Evolutionary conservation across 2,113 vertebrate species (phyloP).

Genomic region (Neoarius graeffei): DNA sequence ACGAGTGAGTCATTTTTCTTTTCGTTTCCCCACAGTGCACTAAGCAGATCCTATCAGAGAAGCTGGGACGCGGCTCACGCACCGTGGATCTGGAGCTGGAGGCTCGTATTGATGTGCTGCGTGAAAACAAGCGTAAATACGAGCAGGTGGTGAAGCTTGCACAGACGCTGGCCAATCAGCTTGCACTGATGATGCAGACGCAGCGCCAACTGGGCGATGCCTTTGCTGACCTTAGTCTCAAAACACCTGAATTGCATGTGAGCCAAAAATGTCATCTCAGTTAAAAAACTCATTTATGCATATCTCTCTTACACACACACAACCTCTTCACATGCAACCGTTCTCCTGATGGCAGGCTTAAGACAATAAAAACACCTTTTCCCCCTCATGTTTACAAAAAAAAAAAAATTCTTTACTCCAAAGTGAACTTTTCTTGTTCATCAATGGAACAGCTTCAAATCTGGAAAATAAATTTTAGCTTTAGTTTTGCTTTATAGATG

Average conservation of each 20-base stretch:
- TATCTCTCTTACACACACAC: neutral
- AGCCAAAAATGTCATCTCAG: constrained; percentile 58
- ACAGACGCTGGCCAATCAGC: constrained; percentile 86
- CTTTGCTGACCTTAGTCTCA: constrained; percentile 96
- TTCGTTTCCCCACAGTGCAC: constrained; percentile 81
- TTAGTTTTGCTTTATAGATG: no score
- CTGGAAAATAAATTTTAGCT: neutral
- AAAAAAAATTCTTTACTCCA: neutral
- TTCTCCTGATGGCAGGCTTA: neutral
- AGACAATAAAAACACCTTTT: neutral
- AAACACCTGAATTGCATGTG: constrained; percentile 94
- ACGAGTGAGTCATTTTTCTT: neutral
- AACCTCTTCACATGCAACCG: neutral
- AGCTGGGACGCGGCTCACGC: constrained; percentile 93
- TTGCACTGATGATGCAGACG: constrained; percentile 92
- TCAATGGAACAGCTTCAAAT: neutral
- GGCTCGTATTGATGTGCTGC: constrained; percentile 91
- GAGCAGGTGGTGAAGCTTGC: constrained; percentile 90
- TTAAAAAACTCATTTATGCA: neutral
- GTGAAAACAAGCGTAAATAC: constrained; percentile 95
- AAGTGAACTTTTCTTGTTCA: neutral
- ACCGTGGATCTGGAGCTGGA: constrained; percentile 96
- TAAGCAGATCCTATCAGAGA: constrained; percentile 96
- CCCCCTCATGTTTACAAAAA: no score
- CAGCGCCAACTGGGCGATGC: constrained; percentile 94